Base-by-base conservation (phyloP, 2,113 vertebrate species). In the Oenanthe oenanthe region DNA sequence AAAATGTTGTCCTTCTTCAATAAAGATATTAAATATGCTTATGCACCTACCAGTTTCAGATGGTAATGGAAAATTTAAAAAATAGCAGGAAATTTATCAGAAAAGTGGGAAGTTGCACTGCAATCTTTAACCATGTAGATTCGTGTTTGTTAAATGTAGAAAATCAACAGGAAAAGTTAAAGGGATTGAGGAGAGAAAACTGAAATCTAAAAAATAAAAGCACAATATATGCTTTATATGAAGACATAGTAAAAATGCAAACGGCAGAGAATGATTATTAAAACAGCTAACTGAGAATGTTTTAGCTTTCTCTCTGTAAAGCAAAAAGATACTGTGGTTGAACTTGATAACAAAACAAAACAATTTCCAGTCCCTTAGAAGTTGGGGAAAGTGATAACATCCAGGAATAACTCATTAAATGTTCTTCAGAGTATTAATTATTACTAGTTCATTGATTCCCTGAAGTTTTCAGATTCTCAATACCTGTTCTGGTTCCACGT, bases 41-140 rank as follows among this genome's bases (percentile, higher is more conserved):
- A 15, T 31, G 50, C 42, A 31, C 1, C 2, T 50, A 10, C 3
- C 1, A 31, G 2, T 68, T 84, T 43, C 19, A n/a, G 3, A 5
- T 57, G 18, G 4, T 7, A 31, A 10, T 48, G 7, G 26, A 32
- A 71, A 36, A 4, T 22, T 22, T 22, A 16, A 38, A 70, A 74
- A 75, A 24, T 28, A 67, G 4, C 7, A 45, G 20, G 6, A 74
- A 50, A 28, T 43, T 32, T 48, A 5, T 43, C 6, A 66, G 17
- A 17, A 82, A 58, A 24, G 3, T 48, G 6, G 12, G 12, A 83
- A 40, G 7, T 36, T 83, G 29, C 7, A 25, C 4, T 50, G 13
- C 29, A 88, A 36, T 48, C 10, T 60, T 57, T 58, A 43, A 22
- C 3, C 10, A 4, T 8, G 4, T 19, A 34, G 4, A 8, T 78